These are phyloP conservation scores for Tenodera sinensis DNA, from an alignment of 2,888 invertebrate genomes.

Conservation along the genomic window DNA sequence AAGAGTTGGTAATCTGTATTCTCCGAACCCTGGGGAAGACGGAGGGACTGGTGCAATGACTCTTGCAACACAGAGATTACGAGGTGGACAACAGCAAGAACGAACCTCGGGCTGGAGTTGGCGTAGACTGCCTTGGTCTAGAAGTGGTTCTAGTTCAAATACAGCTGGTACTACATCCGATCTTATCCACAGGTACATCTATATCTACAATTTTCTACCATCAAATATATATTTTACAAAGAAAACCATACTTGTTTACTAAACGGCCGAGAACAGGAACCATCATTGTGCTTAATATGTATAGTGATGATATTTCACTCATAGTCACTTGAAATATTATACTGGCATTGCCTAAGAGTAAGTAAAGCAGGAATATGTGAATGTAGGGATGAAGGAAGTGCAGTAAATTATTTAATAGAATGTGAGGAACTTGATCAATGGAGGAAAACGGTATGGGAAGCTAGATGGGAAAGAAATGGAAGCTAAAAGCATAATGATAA, in stretches of 20 bases:
- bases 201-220: background rate
- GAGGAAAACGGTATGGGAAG: too few species aligned
- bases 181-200: background rate
- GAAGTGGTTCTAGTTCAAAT: slow-evolving; percentile 29
- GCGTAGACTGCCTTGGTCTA: slow-evolving; percentile 47
- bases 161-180: background rate
- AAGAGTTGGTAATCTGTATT: slow-evolving; percentile 75
- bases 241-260: background rate
- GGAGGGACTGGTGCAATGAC: slow-evolving; percentile 19
- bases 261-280: too few species aligned
- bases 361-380: too few species aligned
- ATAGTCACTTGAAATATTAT: too few species aligned
- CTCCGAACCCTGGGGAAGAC: slow-evolving; percentile 71
- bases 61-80: background rate
- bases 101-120: slow-evolving; percentile 38
- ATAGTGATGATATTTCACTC: too few species aligned
- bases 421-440: too few species aligned
- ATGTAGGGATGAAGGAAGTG: too few species aligned
- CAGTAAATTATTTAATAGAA: too few species aligned
- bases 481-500: too few species aligned
- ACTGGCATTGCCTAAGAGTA: too few species aligned
- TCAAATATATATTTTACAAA: background rate
- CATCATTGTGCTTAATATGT: too few species aligned
- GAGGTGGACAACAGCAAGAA: background rate
- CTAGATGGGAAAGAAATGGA: too few species aligned